A percentile compares a stretch with the other conserved stretches of the same genome.
These are phyloP conservation scores for Coleophora flavipennella DNA, from an alignment of 2,888 invertebrate genomes.

Conservation along the genomic window DNA sequence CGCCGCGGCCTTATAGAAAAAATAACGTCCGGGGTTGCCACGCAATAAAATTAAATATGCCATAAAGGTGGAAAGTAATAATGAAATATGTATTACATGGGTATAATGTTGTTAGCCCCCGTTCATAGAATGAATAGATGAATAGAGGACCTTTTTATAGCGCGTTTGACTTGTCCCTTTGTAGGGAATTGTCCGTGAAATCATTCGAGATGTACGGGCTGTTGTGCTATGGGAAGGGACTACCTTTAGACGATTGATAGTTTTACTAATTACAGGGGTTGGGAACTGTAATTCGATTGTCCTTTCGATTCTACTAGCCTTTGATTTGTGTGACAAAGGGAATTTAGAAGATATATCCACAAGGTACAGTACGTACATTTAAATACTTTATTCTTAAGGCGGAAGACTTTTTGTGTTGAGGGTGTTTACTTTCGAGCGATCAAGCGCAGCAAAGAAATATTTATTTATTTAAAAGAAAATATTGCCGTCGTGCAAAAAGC, in stretches of 20 bases:
- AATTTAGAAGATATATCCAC: constrained; percentile 7
- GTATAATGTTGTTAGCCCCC: constrained; percentile 70
- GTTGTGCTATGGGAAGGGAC: constrained; percentile 35
- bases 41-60: constrained; percentile 62
- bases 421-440: too few species aligned
- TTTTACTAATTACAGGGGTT: constrained; percentile 51
- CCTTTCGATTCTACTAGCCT: too few species aligned
- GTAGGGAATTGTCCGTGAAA: constrained; percentile 63
- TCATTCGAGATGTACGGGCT: constrained; percentile 52
- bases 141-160: constrained; percentile 33
- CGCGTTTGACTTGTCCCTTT: constrained; percentile 64
- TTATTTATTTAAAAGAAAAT: too few species aligned
- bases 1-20: constrained; percentile 32
- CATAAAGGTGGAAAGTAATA: constrained; percentile 66
- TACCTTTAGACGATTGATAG: constrained; percentile 30
- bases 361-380: too few species aligned
- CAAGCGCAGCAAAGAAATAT: too few species aligned
- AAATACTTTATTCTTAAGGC: too few species aligned
- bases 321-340: constrained; percentile 19
- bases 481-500: too few species aligned
- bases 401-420: too few species aligned
- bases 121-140: constrained; percentile 50
- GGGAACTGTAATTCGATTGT: constrained; percentile 13
- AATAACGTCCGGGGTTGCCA: constrained; percentile 52
- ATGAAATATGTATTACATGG: constrained; percentile 72